Conservation (phyloP, 1,140 invertebrate genomes). For the Aphelinus atriplicis region DNA sequence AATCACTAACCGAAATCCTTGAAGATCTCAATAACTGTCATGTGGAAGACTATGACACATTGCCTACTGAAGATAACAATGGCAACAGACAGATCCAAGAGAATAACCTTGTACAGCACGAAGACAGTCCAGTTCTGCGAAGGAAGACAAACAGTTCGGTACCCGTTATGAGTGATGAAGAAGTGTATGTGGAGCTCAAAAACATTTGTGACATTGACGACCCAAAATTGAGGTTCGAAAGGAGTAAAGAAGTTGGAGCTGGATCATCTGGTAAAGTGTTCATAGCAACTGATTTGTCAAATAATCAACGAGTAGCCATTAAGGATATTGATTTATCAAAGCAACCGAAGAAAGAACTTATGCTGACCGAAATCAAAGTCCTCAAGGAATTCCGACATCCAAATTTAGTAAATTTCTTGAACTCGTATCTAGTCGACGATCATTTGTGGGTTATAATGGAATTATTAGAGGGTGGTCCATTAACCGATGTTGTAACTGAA, state of each 20-base stretch:
- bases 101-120: constrained; percentile 43
- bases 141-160: constrained; percentile 65
- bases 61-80: constrained; percentile 43
- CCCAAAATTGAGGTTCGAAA: constrained; percentile 82
- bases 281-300: constrained; percentile 84
- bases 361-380: constrained; percentile 94
- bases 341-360: constrained; percentile 93
- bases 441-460: constrained; percentile 97
- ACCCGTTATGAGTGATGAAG: constrained; percentile 77
- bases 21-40: constrained; percentile 53
- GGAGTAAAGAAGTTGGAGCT: constrained; percentile 87
- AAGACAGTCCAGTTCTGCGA: constrained; percentile 60
- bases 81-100: constrained; percentile 41
- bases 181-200: constrained; percentile 84
- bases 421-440: constrained; percentile 88
- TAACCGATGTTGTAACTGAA: constrained; percentile 98
- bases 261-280: constrained; percentile 92
- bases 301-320: constrained; percentile 86
- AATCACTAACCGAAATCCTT: constrained; percentile 65
- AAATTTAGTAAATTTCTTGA: constrained; percentile 97
- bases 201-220: constrained; percentile 81
- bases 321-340: constrained; percentile 96
- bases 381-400: constrained; percentile 93
- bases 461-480: constrained; percentile 91
- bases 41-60: constrained; percentile 44